Base-by-base conservation (phyloP, 2,797 vertebrate genomes). In the Xenopus petersii region DNA sequence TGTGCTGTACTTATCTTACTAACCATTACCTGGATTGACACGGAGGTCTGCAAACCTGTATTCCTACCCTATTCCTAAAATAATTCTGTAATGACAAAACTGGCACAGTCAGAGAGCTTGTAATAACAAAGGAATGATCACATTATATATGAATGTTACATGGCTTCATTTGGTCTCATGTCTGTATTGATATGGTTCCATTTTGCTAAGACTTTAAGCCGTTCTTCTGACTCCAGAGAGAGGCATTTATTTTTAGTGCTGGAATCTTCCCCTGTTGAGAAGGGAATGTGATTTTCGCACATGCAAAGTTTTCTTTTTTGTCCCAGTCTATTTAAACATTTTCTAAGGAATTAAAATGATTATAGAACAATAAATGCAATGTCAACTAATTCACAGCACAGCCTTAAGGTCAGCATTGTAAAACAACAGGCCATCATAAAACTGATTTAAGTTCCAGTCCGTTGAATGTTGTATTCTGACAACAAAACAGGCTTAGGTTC, bases 241-340 rank as follows among this genome's bases (percentile, higher is more conserved):
- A 9, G 88, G 86, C 80, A 80, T 91, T 94, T 96, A 96, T 95
- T 96, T 96, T 94, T 93, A 92, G 93, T 86, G 84, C 82, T 89
- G 81, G 80, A 87, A 80, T 86, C 84, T 87, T 89, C 82, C 84
- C 87, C 78, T 80, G 66, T 55, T 86, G 81, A 81, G 21, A 47
- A 83, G 76, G 83, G 80, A 76, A 82, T 88, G 80, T 87, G 86
- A 87, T 89, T 88, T 15, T 85, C 84, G 86, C 80, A 90, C 90
- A 90, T 86, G 87, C 86, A 67, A 79, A 42, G 26, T 30, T 30
- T 30, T 74, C 60, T 77, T 67, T 79, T 65, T 67, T 59, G 16
- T 79, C 69, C 30, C 49, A 9, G 30, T 71, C 54, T 2, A 30
- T 59, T 58, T 51, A 51, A 51, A 58, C 11, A 17, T 64, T 69